Percentiles rank a stretch among this genome's conserved stretches.
phyloP scores from a whole-genome alignment of 2,113 vertebrate species.

The Syrmaticus mikado region DNA sequence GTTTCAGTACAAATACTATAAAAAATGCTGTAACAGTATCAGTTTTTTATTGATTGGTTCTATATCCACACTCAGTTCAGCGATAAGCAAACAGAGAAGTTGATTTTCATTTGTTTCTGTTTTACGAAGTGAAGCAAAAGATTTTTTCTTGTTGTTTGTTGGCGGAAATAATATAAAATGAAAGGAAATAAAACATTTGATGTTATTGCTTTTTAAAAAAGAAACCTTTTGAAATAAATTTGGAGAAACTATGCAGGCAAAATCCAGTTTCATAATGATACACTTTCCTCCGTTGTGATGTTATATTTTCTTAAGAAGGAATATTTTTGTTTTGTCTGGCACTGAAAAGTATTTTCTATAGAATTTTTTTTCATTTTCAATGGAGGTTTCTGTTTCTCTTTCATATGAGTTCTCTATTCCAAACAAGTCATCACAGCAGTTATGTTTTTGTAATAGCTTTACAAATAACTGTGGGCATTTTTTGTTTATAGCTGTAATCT shows the following conservation, averaged over 20 bases:
- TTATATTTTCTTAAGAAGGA: not conserved
- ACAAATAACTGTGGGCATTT: not conserved
- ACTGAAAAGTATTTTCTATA: not conserved
- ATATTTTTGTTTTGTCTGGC: not conserved
- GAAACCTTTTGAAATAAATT: not conserved
- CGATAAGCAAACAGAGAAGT: constrained; percentile 16
- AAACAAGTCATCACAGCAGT: not conserved
- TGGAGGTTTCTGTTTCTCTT: not conserved
- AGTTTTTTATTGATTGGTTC: not conserved
- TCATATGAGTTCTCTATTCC: not conserved
- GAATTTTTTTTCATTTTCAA: not conserved
- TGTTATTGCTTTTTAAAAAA: not conserved
- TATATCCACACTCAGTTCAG: not conserved
- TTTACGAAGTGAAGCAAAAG: not conserved
- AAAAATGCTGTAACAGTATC: not conserved
- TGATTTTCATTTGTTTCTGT: constrained; percentile 26
- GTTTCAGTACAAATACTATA: not conserved
- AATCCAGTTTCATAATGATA: not conserved
- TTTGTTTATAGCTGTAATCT: not conserved
- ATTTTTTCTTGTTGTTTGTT: constrained; percentile 9
- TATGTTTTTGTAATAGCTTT: not conserved
- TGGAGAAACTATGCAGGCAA: not conserved
- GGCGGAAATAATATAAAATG: not conserved
- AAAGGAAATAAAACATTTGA: not conserved
- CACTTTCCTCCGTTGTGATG: rapidly evolving